phyloP scores from a whole-genome alignment of 2,797 vertebrate species.

The Takifugu rubripes region DNA sequence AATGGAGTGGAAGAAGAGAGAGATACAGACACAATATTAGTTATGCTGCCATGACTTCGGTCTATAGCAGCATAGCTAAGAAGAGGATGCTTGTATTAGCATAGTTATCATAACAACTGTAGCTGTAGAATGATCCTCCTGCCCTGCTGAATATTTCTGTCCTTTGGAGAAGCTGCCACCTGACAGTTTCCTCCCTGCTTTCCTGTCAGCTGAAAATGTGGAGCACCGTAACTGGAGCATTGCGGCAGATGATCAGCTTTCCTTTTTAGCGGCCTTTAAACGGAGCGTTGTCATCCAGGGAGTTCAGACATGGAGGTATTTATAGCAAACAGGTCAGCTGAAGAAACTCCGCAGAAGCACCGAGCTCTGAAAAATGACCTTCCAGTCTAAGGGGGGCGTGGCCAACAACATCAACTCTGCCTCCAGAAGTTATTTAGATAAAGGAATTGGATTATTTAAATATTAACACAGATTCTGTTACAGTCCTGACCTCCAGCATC shows the following conservation, averaged over 20 bases:
- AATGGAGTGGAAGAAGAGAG: no score
- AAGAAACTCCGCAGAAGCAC: conserved; percentile 34
- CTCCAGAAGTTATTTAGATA: conserved; percentile 16
- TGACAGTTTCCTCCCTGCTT: no score
- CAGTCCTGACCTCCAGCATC: no score
- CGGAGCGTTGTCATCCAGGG: conserved; percentile 65
- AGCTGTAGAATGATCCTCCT: no score
- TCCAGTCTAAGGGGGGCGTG: conserved; percentile 16
- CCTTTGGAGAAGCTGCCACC: no score
- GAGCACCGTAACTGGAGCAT: conserved; percentile 75
- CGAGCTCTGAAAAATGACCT: background rate
- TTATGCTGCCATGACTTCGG: no score
- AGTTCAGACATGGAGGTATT: conserved; percentile 76
- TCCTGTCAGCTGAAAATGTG: conserved; percentile 49
- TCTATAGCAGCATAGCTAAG: no score
- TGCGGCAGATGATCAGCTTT: conserved; percentile 57
- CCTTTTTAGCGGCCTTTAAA: conserved; percentile 68
- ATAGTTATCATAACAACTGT: no score
- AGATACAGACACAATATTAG: no score
- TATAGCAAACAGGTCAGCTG: conserved; percentile 76
- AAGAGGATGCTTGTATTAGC: no score
- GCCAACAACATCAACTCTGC: conserved; percentile 2
- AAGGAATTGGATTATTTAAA: conserved; percentile 28
- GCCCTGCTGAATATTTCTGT: no score
- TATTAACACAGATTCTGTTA: conserved; percentile 1